These are phyloP conservation scores for Mastigias papua DNA, from an alignment of 30 jellyfish, hydroid and myxozoan genomes.

Conservation along the genomic window DNA sequence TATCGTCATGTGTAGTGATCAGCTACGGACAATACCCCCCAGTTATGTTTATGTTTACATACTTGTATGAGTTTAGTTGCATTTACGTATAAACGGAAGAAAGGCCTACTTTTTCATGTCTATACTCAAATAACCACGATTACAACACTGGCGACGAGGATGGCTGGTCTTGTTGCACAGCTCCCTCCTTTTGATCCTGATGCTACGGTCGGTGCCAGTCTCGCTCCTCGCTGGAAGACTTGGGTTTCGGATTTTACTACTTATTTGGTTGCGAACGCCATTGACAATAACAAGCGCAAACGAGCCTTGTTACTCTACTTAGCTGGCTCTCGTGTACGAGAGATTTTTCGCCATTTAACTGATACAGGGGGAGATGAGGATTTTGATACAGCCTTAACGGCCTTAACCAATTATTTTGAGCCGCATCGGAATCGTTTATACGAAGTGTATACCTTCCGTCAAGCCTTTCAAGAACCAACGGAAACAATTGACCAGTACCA, in stretches of 20 bases:
- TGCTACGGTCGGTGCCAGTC: slow-evolving; percentile 2
- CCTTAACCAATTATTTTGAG: slow-evolving; percentile 14
- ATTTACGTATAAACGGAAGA: no score
- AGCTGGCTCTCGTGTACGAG: slow-evolving; percentile 50
- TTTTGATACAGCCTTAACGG: slow-evolving; percentile 25
- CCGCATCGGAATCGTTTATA: not conserved
- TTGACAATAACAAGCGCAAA: slow-evolving; percentile 12
- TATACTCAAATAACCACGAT: no score
- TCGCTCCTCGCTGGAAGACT: slow-evolving; percentile 17
- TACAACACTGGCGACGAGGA: not conserved
- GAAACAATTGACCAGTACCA: slow-evolving; percentile 43
- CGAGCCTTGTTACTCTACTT: slow-evolving; percentile 42
- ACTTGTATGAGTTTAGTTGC: no score
- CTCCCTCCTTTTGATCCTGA: slow-evolving; percentile 16
- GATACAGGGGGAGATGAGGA: slow-evolving; percentile 18
- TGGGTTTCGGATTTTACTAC: slow-evolving; percentile 22
- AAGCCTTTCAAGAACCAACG: slow-evolving; percentile 40
- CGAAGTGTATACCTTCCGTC: slow-evolving; percentile 48
- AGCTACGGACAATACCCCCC: no score
- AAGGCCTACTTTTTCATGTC: no score
- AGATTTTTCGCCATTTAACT: slow-evolving; percentile 56
- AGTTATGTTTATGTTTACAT: no score
- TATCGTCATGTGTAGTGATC: no score
- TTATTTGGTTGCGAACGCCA: slow-evolving; percentile 10
- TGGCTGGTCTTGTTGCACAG: not conserved